Percentiles rank a stretch among this genome's conserved stretches.
phyloP scores from a whole-genome alignment of 1,140 invertebrate genomes.

The Mercenaria mercenaria region DNA sequence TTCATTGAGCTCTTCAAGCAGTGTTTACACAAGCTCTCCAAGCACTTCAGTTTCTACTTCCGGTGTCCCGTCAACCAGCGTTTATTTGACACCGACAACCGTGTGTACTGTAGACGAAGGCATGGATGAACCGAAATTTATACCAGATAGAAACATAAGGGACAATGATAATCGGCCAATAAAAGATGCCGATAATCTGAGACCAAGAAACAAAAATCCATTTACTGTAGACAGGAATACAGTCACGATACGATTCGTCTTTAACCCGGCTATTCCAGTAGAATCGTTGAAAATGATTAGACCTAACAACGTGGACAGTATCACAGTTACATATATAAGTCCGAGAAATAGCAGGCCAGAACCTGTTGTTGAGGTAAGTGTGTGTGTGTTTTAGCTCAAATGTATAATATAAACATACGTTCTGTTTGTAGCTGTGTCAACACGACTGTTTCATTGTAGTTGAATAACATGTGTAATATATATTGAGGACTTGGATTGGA shows the following conservation, averaged over 20 bases:
- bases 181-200: not conserved
- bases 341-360: not conserved
- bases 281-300: not conserved
- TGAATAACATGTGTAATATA: too few species aligned
- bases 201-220: not conserved
- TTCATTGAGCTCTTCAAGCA: not conserved
- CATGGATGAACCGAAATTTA: slow-evolving; percentile 4
- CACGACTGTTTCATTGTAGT: too few species aligned
- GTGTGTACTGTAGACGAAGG: not conserved
- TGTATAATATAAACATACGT: too few species aligned
- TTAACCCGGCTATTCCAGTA: not conserved
- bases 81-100: not conserved
- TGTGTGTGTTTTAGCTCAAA: too few species aligned
- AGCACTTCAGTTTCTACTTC: not conserved
- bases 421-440: too few species aligned
- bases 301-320: not conserved
- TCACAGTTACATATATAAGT: not conserved
- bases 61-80: not conserved
- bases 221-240: not conserved
- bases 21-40: not conserved
- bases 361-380: not conserved
- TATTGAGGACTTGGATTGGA: too few species aligned
- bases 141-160: not conserved
- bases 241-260: not conserved
- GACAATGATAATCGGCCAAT: not conserved